Percentiles rank a stretch among this genome's conserved stretches.
These are phyloP conservation scores for Coenonympha arcania DNA, from an alignment of 2,888 invertebrate species.

Conservation along the genomic window DNA sequence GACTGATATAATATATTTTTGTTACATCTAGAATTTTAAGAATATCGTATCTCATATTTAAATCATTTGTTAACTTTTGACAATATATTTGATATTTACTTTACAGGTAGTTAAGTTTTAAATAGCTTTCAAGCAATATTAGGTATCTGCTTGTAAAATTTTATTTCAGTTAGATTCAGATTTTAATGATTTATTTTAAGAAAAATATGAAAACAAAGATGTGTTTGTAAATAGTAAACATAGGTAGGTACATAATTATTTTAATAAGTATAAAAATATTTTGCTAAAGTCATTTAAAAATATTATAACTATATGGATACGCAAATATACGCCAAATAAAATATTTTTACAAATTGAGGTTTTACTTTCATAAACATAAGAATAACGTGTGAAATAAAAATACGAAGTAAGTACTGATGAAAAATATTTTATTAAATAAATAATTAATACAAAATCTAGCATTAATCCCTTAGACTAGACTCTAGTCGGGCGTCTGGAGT, in stretches of 20 bases:
- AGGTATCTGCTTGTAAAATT: no score
- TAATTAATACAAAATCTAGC: no score
- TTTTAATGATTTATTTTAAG: neutral
- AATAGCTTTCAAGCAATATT: no score
- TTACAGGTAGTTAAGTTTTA: no score
- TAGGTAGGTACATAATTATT: neutral
- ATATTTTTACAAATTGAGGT: slow-evolving; percentile 13
- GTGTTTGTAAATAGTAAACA: neutral
- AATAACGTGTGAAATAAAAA: neutral
- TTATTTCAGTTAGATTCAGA: no score
- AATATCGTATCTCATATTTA: no score
- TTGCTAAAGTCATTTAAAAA: slow-evolving; percentile 1
- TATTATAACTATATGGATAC: slow-evolving; percentile 7
- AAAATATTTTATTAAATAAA: neutral
- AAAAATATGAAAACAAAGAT: neutral
- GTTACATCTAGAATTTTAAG: no score
- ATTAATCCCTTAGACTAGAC: no score
- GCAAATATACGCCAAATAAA: slow-evolving; percentile 21
- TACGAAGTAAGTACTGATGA: neutral
- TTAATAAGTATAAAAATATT: neutral
- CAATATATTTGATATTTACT: no score
- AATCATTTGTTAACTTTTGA: no score
- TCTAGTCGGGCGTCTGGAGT: no score
- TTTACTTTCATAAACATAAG: neutral
- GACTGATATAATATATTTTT: no score